Evolutionary conservation across 2,113 vertebrate genomes (phyloP).

Genomic region (Plecotus auritus): DNA sequence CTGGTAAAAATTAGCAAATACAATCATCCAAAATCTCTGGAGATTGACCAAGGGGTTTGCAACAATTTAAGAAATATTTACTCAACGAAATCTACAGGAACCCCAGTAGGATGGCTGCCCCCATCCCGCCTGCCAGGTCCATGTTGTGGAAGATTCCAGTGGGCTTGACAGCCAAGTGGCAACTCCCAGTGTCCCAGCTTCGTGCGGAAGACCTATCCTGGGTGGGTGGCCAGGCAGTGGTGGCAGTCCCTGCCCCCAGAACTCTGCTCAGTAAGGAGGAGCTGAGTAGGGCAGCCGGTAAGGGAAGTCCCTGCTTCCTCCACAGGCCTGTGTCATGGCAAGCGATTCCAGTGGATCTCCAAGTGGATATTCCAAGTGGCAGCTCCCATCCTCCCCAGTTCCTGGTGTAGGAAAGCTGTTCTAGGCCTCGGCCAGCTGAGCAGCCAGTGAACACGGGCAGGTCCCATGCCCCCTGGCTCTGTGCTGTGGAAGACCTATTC

Average conservation of each 20-base stretch:
- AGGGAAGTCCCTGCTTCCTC: neutral
- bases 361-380: neutral
- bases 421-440: neutral
- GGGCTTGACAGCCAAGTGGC: neutral
- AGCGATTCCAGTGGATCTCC: too few relatives aligned
- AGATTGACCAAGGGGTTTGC: neutral
- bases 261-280: neutral
- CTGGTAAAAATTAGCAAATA: neutral
- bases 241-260: accelerated
- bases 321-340: neutral
- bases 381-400: neutral
- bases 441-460: neutral
- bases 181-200: neutral
- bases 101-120: neutral
- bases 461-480: neutral
- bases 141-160: neutral
- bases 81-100: neutral
- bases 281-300: neutral
- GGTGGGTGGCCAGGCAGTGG: accelerated
- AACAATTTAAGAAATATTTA: neutral
- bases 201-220: neutral
- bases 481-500: accelerated
- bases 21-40: neutral
- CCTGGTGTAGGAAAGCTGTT: neutral
- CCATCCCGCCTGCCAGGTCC: neutral